Conservation (phyloP, 2,888 invertebrate species). For the Augiades crinisus region DNA sequence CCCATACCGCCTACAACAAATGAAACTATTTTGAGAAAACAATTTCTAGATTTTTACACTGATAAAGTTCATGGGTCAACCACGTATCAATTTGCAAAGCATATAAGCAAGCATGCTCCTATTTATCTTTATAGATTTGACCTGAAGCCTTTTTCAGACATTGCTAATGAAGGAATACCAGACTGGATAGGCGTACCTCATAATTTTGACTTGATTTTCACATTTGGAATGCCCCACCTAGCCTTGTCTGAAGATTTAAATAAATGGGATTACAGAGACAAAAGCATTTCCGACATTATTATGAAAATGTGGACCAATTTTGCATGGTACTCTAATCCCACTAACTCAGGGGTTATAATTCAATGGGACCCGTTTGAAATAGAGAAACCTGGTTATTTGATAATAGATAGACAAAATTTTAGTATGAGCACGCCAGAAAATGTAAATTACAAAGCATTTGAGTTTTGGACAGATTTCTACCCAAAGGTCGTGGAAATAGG, state of each 20-base stretch:
- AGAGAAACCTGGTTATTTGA: conserved; percentile 85
- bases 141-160: conserved; percentile 84
- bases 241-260: conserved; percentile 78
- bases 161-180: conserved; percentile 84
- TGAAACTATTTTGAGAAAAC: conserved; percentile 81
- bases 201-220: conserved; percentile 90
- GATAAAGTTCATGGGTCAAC: conserved; percentile 89
- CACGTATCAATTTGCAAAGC: conserved; percentile 84
- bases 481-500: conserved; percentile 88
- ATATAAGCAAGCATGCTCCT: conserved; percentile 81
- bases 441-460: conserved; percentile 88
- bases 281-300: conserved; percentile 88
- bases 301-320: conserved; percentile 92
- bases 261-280: conserved; percentile 89
- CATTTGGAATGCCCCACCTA: conserved; percentile 91
- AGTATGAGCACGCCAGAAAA: conserved; percentile 86
- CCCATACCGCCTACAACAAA: conserved; percentile 85
- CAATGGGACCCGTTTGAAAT: conserved; percentile 88
- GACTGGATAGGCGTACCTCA: conserved; percentile 91
- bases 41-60: conserved; percentile 86
- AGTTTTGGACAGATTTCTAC: conserved; percentile 93
- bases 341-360: conserved; percentile 85
- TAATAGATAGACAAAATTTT: conserved; percentile 87
- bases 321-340: conserved; percentile 87
- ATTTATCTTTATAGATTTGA: conserved; percentile 90